Evolutionary conservation across 2,797 vertebrate genomes (phyloP), one percentile per base, ranked within the genome.

Genomic region (Lophius americanus): DNA sequence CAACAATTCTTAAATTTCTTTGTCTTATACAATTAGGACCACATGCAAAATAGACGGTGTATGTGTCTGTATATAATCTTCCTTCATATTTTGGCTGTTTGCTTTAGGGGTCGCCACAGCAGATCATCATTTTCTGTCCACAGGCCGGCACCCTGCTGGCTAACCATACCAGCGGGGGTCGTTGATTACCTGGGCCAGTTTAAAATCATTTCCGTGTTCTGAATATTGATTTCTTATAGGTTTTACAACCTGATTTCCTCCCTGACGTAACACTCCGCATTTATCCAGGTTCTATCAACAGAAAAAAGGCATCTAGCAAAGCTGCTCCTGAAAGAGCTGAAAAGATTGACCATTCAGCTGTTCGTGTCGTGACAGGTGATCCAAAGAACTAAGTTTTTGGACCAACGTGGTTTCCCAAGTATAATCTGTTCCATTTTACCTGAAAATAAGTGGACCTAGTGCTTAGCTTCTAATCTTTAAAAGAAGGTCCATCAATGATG

Each of bases 301-400:
- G 5, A 73, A 35, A 35, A 23, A 63, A 54, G 42, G 61, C 41
- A 60, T 39, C 13, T 41, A 67, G 46, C 2, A 37, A 68, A 82
- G 67, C 65, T 76, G 78, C 55, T 37, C n/a, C 13, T 43, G 33
- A 13, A 68, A 70, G 47, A 57, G 49, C 43, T 47, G 32, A 51
- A 36, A 42, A 66, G 62, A 49, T 56, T 33, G 65, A 7, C 7
- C 7, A 56, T 43, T 81, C 79, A 84, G 71, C 80, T 86, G 83
- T 75, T 76, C 41, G 42, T 66, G 64, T 76, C 53, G 76, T n/a
- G 53, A 76, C 56, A 54, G 49, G 43, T 71, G 68, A 50, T 42
- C 10, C 35, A 37, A 48, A 4, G 14, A 47, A 23, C 1, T 23
- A 23, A 23, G 23, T 23, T 23, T 23, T 23, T 23, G 23, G 23